Evolutionary conservation across 2,888 invertebrate species (phyloP), one percentile per base, ranked within the genome.

Genomic region (Rhagonycha lutea): DNA sequence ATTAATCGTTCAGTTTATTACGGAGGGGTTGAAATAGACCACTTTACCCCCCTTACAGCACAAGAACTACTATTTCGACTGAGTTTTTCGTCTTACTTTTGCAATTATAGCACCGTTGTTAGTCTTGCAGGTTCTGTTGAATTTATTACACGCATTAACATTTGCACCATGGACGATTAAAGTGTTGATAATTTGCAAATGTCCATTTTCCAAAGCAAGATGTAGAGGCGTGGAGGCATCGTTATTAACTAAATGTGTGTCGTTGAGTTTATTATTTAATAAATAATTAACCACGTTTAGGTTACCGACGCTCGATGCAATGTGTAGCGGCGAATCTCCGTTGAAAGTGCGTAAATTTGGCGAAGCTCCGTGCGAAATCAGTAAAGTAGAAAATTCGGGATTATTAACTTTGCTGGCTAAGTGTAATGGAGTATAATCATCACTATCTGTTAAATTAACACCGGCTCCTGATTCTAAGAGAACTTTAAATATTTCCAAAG

Each of bases 401-500:
- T 23, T 69, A 63, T 72, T 62, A 32, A 28, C 63, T 62, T 74
- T 63, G 10, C 62, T 68, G 14, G 74, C 77, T 24, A 74, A 67
- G 68, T 77, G 77, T 26, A 77, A 69, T 11, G 77, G 77, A n/a
- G 77, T 23, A 68, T 77, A 77, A 10, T 72, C 77, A 61, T 77
- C 77, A 10, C 65, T 63, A 61, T 77, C 77, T 14, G 74, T 61
- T 61, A 72, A 67, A 72, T 77, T 69, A 67, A 77, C 77, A 28
- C 62, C 61, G 10, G 74, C 74, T 60, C 74, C 77, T 23, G 70
- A 29, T n/a, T 69, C 62, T 14, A 77, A 8, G 29, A 77, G 26
- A 60, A 69, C 18, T 23, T 29, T 32, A 32, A 72, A 72, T 32
- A 74, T 47, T 29, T 77, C 74, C 12, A 74, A 26, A 10, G 72